Evolutionary conservation across 2,888 invertebrate genomes (phyloP).

Genomic region (Acanthacorydalis orientalis): DNA sequence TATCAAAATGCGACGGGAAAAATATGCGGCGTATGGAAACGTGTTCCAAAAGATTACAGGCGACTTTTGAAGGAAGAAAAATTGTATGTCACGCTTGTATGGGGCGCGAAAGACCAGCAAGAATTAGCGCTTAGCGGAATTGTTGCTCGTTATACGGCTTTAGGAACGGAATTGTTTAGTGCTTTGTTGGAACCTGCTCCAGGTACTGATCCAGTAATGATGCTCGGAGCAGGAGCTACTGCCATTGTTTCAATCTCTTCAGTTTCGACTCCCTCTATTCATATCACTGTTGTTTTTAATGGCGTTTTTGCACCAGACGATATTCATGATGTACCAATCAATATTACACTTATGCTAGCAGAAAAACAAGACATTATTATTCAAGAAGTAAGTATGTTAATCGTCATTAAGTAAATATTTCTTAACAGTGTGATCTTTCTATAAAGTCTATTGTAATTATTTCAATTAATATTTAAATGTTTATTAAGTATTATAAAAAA

Average conservation of each 20-base stretch:
- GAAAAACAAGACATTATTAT: conserved; percentile 58
- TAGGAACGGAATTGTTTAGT: conserved; percentile 70
- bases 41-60: conserved; percentile 70
- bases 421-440: too few relatives aligned
- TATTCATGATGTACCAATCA: conserved; percentile 46
- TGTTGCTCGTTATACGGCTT: conserved; percentile 54
- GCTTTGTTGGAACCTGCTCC: conserved; percentile 50
- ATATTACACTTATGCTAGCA: conserved; percentile 48
- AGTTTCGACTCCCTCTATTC: conserved; percentile 63
- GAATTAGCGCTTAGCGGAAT: conserved; percentile 56
- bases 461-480: too few relatives aligned
- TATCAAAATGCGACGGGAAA: conserved; percentile 77
- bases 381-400: conserved; percentile 47
- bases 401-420: too few relatives aligned
- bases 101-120: conserved; percentile 53
- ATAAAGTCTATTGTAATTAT: too few relatives aligned
- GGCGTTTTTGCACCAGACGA: conserved; percentile 55
- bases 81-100: conserved; percentile 59
- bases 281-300: conserved; percentile 65
- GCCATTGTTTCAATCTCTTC: conserved; percentile 72
- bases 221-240: conserved; percentile 60
- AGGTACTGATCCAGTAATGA: conserved; percentile 33
- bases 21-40: conserved; percentile 78
- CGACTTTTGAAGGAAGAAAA: conserved; percentile 57
- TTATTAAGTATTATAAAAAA: too few relatives aligned